These are phyloP conservation scores for Petrocephalus zakoni DNA, from an alignment of 2,113 vertebrate genomes.

Conservation along the genomic window DNA sequence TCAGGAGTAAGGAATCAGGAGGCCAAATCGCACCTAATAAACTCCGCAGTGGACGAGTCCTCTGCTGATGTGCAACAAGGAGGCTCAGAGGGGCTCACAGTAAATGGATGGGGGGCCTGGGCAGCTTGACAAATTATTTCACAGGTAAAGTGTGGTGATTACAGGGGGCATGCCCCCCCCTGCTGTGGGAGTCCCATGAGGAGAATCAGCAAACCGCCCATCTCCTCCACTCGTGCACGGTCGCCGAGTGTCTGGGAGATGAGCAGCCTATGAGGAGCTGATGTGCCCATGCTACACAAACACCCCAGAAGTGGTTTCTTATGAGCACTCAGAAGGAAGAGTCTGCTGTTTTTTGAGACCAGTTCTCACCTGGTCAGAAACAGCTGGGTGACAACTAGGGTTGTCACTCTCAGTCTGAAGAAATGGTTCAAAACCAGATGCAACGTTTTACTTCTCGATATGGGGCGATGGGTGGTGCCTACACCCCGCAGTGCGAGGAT, in stretches of 20 bases:
- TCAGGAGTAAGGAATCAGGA: neutral
- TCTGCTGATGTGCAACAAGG: neutral
- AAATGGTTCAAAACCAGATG: neutral
- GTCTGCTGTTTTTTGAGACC: neutral
- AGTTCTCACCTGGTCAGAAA: neutral
- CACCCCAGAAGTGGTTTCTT: neutral
- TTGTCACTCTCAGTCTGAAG: neutral
- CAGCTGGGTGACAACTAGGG: neutral
- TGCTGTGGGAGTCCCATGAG: neutral
- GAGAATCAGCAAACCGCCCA: neutral
- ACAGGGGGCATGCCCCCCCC: neutral
- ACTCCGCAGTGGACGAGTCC: neutral
- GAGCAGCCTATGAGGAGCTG: too few relatives aligned
- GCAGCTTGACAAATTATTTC: conserved; percentile 18
- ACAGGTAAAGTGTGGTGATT: conserved; percentile 8
- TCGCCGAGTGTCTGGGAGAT: too few relatives aligned
- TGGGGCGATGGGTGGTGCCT: neutral
- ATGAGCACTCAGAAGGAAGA: neutral
- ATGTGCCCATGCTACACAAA: neutral
- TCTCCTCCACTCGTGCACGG: neutral
- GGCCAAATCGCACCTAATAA: conserved; percentile 9
- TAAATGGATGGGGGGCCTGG: neutral
- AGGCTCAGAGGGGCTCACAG: neutral
- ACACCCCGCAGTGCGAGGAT: neutral
- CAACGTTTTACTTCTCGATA: neutral